phyloP scores from a whole-genome alignment of 2,888 invertebrate species.

The Teleiodes luculella region DNA sequence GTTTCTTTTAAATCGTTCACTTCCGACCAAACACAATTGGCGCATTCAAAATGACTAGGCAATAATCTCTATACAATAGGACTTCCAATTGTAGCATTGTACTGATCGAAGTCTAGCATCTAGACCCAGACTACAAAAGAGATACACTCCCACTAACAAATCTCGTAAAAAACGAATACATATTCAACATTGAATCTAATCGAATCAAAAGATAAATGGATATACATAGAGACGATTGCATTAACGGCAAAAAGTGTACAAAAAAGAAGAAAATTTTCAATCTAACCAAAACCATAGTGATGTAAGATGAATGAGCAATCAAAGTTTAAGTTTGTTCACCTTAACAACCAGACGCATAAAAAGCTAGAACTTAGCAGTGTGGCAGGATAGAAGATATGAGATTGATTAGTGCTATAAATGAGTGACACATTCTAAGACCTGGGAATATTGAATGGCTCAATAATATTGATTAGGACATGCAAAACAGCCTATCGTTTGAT shows the following conservation, averaged over 20 bases:
- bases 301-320: slow-evolving; percentile 77
- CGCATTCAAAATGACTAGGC: slow-evolving; percentile 59
- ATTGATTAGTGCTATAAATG: slow-evolving; percentile 75
- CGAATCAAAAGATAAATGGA: slow-evolving; percentile 17
- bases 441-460: slow-evolving; percentile 26
- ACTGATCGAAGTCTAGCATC: slow-evolving; percentile 31
- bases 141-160: slow-evolving; percentile 25
- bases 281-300: slow-evolving; percentile 65
- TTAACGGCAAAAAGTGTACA: slow-evolving; percentile 15
- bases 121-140: slow-evolving; percentile 45
- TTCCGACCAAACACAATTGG: slow-evolving; percentile 62
- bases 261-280: slow-evolving; percentile 57
- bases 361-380: slow-evolving; percentile 69
- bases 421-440: slow-evolving; percentile 62
- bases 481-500: neutral
- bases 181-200: slow-evolving; percentile 10
- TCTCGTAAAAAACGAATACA: slow-evolving; percentile 33
- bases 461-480: neutral
- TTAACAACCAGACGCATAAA: slow-evolving; percentile 71
- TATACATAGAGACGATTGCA: slow-evolving; percentile 9
- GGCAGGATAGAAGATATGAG: slow-evolving; percentile 69
- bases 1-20: slow-evolving; percentile 47
- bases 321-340: slow-evolving; percentile 71
- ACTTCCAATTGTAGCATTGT: slow-evolving; percentile 38
- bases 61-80: slow-evolving; percentile 59